Percentiles rank a stretch among this genome's conserved stretches.
Evolutionary conservation across 2,888 invertebrate genomes (phyloP).

Genomic region (Apamea crenata): DNA sequence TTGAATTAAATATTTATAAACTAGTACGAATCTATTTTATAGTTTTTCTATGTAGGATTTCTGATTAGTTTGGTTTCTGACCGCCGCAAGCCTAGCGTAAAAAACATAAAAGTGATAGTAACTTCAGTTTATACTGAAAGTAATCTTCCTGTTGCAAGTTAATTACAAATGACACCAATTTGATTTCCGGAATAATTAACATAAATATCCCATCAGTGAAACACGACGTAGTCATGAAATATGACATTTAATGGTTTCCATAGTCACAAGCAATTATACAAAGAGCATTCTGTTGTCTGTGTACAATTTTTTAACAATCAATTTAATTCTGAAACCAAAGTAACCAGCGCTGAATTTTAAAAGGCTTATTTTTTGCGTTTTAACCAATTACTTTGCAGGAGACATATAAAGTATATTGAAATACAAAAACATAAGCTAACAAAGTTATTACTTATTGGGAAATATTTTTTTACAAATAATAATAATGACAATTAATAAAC

Average conservation of each 20-base stretch:
- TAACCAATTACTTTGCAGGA: conserved; percentile 41
- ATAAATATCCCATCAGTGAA: conserved; percentile 50
- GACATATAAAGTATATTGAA: conserved; percentile 2
- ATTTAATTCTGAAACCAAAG: conserved; percentile 71
- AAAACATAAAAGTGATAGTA: background rate
- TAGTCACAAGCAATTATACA: conserved; percentile 75
- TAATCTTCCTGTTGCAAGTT: conserved; percentile 21
- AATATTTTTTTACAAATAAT: background rate
- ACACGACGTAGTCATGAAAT: conserved; percentile 54
- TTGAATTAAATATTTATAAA: conserved; percentile 8
- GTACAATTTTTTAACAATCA: conserved; percentile 71
- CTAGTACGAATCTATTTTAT: background rate
- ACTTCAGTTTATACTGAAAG: background rate
- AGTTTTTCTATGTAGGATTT: background rate
- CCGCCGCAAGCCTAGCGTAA: background rate
- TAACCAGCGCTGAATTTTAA: conserved; percentile 54
- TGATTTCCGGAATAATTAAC: conserved; percentile 51
- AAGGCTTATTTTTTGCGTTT: conserved; percentile 28
- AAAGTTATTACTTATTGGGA: background rate
- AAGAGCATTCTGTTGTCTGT: conserved; percentile 76
- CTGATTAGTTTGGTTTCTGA: background rate
- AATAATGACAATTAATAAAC: background rate
- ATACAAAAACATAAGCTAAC: background rate
- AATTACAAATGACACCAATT: conserved; percentile 37
- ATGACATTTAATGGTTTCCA: conserved; percentile 60